Percentiles rank a stretch among this genome's conserved stretches.
phyloP scores from a whole-genome alignment of 1,140 invertebrate genomes.

The Steinernema feltiae region DNA sequence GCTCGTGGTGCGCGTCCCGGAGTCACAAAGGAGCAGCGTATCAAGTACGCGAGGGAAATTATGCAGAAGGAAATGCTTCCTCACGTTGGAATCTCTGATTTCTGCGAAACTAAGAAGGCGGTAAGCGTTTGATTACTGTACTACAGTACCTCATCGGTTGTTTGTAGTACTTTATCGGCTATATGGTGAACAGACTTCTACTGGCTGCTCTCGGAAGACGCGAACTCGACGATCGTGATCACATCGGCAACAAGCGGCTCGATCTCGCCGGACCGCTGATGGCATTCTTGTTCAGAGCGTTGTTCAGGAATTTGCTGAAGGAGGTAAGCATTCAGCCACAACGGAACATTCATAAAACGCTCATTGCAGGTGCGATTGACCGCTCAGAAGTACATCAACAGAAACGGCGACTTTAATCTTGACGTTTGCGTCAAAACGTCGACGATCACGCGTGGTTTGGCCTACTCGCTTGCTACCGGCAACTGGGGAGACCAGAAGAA shows the following conservation, averaged over 20 bases:
- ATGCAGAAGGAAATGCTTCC: no score
- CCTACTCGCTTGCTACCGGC: constrained; percentile 93
- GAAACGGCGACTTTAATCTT: constrained; percentile 94
- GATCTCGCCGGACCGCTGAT: constrained; percentile 91
- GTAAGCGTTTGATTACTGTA: no score
- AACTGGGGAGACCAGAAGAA: constrained; percentile 99
- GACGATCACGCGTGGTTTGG: constrained; percentile 93
- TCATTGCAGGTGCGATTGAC: constrained; percentile 74
- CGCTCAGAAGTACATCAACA: constrained; percentile 96
- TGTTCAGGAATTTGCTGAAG: constrained; percentile 87
- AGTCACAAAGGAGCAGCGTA: constrained; percentile 95
- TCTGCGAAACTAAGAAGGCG: no score
- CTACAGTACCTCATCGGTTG: no score
- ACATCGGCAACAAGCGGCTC: no score
- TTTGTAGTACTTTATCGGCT: no score
- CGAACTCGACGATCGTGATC: no score
- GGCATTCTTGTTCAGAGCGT: constrained; percentile 85
- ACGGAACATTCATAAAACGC: constrained; percentile 57
- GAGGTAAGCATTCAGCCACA: constrained; percentile 63
- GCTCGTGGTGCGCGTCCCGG: constrained; percentile 88
- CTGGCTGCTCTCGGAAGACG: no score
- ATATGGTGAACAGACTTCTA: no score
- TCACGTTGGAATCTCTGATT: no score
- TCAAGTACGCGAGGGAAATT: no score
- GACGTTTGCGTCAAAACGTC: constrained; percentile 94